A percentile compares a stretch with the other conserved stretches of the same genome.
Conservation (phyloP, 2,113 vertebrate species). For the Tragelaphus scriptus region DNA sequence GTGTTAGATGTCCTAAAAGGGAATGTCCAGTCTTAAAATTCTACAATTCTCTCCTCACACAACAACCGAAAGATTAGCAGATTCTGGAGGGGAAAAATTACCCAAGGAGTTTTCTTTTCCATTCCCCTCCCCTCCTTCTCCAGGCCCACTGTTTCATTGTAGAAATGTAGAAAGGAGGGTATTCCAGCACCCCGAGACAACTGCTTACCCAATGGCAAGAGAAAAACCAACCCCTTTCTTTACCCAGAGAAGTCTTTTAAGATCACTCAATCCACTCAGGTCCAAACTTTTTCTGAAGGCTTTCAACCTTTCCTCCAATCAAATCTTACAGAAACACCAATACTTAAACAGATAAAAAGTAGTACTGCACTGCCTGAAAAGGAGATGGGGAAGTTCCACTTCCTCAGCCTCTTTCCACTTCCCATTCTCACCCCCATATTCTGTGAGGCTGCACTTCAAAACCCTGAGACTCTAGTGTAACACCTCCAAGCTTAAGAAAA, state of each 20-base stretch:
- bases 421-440: background rate
- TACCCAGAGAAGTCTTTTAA: background rate
- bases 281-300: background rate
- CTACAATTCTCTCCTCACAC: background rate
- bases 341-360: constrained; percentile 33
- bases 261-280: background rate
- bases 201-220: background rate
- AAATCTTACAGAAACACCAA: constrained; percentile 22
- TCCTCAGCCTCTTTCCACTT: constrained; percentile 24
- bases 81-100: background rate
- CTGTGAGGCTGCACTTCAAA: constrained; percentile 24
- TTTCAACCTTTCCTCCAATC: background rate
- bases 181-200: background rate
- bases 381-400: background rate
- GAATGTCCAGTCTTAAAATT: background rate
- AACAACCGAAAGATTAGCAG: background rate
- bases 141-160: background rate
- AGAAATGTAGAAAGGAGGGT: background rate
- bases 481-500: background rate
- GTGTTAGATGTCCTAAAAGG: background rate
- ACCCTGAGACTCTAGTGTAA: background rate
- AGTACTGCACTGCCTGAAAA: background rate
- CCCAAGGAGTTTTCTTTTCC: background rate
- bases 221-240: background rate
- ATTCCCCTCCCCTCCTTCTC: background rate